Evolutionary conservation across 2,113 vertebrate species (phyloP), one percentile per base, ranked within the genome.

Genomic region (Pelvicachromis taeniatus): DNA sequence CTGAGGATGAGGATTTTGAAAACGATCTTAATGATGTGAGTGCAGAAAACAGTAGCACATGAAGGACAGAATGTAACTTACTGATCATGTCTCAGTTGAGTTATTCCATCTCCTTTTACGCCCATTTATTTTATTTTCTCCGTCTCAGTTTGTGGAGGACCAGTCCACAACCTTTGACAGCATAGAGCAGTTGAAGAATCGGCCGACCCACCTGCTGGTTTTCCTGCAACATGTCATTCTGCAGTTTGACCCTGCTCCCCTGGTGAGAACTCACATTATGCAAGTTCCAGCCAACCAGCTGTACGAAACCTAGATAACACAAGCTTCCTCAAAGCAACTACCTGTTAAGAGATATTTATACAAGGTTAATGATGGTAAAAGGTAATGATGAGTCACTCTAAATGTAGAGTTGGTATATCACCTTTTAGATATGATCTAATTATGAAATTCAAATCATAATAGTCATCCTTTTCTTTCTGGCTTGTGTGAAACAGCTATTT

Each of bases 1-100:
- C 97, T 1, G 97, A 98, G 91, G 97, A 98, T 13, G 97, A 98
- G 90, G 97, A 97, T 61, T 98, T 98, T 87, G 97, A 98, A 91
- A 98, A 97, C 5, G 97, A 98, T 80, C 92, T 98, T 77, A 96
- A 96, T 58, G 94, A 95, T 68, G 97, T 98, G 91, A 97, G 97
- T 89, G 10, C 38, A 82, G 5, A 13, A 14, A 70, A 42, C 0
- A 4, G 4, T 10, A 14, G 7, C 4, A n/a, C 6, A 8, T 8
- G 17, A 8, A 13, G 6, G 33, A 12, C 19, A 21, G 23, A 19
- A 17, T 65, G 3, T 13, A 31, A 31, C 53, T 14, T 11, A 7
- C 35, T 11, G 48, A 19, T 11, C 29, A 8, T 14, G 13, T 84
- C 59, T 29, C 14, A 33, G 26, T 13, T 63, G 17, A 48, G 21